These are phyloP conservation scores for Melitaea cinxia DNA, from an alignment of 1,140 invertebrate species.

Conservation along the genomic window DNA sequence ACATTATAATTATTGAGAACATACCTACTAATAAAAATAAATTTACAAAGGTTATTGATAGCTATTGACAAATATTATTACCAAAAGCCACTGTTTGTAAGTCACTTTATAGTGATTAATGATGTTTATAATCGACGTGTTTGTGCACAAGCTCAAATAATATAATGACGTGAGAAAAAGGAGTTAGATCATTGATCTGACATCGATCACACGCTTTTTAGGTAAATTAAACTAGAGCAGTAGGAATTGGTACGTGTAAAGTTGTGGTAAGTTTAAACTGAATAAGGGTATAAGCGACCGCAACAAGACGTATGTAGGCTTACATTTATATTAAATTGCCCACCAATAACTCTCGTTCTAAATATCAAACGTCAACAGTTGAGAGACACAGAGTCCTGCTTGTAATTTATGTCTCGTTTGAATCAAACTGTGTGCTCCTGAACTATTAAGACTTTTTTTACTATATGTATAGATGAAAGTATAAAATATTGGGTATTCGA, in stretches of 20 bases:
- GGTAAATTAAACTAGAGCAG: conserved; percentile 20
- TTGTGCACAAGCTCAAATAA: conserved; percentile 1
- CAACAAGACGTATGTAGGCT: conserved; percentile 26
- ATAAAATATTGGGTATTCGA: no score
- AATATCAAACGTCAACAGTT: conserved; percentile 29
- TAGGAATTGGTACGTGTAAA: conserved; percentile 27
- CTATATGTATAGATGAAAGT: no score
- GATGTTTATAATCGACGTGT: background rate
- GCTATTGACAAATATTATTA: no score
- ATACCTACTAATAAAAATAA: no score
- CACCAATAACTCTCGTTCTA: conserved; percentile 57
- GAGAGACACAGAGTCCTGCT: conserved; percentile 43
- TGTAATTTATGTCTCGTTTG: conserved; percentile 17
- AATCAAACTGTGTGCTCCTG: conserved; percentile 28
- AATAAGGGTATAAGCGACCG: conserved; percentile 17
- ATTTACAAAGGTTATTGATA: no score
- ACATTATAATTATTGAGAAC: no score
- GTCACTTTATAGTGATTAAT: no score
- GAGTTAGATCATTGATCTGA: conserved; percentile 15
- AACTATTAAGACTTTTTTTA: no score
- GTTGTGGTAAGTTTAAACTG: conserved; percentile 17
- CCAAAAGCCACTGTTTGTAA: no score
- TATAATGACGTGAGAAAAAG: conserved; percentile 22
- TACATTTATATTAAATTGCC: conserved; percentile 58
- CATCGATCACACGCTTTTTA: conserved; percentile 34